Percentiles rank a stretch among this genome's conserved stretches.
Conservation (phyloP, 2,888 invertebrate species). For the Acrobasis suavella region DNA sequence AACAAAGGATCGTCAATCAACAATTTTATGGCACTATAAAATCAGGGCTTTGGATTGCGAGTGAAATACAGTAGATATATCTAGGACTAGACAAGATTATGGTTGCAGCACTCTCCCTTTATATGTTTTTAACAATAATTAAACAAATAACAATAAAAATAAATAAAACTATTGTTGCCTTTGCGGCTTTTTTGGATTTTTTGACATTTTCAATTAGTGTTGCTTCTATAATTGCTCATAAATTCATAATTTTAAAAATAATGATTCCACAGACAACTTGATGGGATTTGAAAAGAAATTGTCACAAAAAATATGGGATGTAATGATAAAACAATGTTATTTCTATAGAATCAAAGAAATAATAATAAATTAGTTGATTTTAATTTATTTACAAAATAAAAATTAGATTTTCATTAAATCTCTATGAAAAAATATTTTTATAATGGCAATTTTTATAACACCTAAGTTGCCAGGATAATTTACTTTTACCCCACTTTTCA, state of each 20-base stretch:
- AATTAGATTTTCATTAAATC: no score
- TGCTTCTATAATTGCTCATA: constrained; percentile 77
- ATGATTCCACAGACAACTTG: constrained; percentile 49
- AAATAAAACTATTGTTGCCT: constrained; percentile 67
- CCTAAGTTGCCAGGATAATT: neutral
- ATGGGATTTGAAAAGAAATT: neutral
- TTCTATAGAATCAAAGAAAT: neutral
- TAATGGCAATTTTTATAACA: neutral
- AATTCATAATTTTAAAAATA: constrained; percentile 57
- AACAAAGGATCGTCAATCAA: constrained; percentile 73
- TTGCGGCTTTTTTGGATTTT: constrained; percentile 72
- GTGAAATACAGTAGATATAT: constrained; percentile 53
- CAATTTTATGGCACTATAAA: constrained; percentile 73
- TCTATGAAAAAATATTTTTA: neutral
- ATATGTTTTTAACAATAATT: constrained; percentile 58
- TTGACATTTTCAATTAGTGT: constrained; percentile 79
- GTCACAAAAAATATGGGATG: no score
- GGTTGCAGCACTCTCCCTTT: constrained; percentile 52
- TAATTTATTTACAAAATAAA: no score
- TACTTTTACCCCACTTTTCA: neutral
- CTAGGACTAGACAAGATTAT: constrained; percentile 73
- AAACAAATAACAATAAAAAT: constrained; percentile 76
- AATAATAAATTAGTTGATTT: no score
- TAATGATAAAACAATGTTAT: no score
- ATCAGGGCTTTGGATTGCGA: constrained; percentile 59